These are phyloP conservation scores for Halictus rubicundus DNA, from an alignment of 1,140 invertebrate species.

Conservation along the genomic window DNA sequence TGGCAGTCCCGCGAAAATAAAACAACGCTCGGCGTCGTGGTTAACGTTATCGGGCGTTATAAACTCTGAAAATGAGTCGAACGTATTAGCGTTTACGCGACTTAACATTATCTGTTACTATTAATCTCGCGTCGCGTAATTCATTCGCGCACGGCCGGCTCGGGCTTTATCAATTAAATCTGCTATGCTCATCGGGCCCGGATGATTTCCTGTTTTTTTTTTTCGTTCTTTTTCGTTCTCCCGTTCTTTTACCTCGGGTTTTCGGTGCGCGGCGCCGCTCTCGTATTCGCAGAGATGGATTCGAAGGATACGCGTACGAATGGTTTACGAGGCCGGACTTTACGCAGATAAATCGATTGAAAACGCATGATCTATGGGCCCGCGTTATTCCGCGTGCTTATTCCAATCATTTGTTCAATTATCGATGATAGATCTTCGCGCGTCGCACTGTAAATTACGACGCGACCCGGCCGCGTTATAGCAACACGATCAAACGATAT, in stretches of 20 bases:
- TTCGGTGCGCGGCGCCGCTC: neutral
- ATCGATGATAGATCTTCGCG: slow-evolving; percentile 42
- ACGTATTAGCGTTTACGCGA: slow-evolving; percentile 33
- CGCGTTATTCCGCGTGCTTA: slow-evolving; percentile 26
- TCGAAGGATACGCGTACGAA: slow-evolving; percentile 3
- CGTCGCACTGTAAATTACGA: slow-evolving; percentile 27
- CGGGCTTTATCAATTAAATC: slow-evolving; percentile 40
- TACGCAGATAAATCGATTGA: slow-evolving; percentile 40
- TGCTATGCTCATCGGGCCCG: neutral
- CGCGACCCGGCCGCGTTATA: slow-evolving; percentile 19
- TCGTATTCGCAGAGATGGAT: neutral
- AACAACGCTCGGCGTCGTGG: neutral
- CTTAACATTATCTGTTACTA: slow-evolving; percentile 36
- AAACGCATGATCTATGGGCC: slow-evolving; percentile 38
- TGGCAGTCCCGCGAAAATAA: neutral
- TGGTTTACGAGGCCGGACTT: neutral
- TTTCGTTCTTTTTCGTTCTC: neutral
- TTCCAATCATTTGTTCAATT: slow-evolving; percentile 52
- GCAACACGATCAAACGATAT: slow-evolving; percentile 9
- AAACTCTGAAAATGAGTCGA: slow-evolving; percentile 22
- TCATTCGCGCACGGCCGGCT: slow-evolving; percentile 4
- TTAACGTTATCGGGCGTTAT: slow-evolving; percentile 11
- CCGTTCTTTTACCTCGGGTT: neutral
- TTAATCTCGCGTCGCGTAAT: slow-evolving; percentile 36
- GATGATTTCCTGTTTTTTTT: neutral